Evolutionary conservation across 2,797 vertebrate genomes (phyloP).

Genomic region (Paramormyrops hopkinsi): DNA sequence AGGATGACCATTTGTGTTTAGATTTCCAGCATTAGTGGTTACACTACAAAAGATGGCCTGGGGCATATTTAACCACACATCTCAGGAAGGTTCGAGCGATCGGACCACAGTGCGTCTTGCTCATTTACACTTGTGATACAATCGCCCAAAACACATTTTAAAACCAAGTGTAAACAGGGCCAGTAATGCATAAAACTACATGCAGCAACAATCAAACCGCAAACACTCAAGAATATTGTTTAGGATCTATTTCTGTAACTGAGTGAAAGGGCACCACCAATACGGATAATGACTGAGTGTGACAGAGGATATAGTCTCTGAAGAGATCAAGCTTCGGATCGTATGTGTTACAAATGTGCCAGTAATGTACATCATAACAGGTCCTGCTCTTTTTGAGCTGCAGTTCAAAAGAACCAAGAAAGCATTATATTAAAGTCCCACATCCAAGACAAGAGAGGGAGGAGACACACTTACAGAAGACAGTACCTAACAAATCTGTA

Average conservation of each 20-base stretch:
- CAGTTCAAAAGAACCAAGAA: not conserved
- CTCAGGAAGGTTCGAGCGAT: not conserved
- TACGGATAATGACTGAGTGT: not conserved
- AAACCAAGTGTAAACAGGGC: not conserved
- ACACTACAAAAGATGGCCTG: not conserved
- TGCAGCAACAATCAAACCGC: not conserved
- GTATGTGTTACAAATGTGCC: not conserved
- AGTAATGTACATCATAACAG: not conserved
- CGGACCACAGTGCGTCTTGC: not conserved
- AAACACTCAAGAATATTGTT: not conserved
- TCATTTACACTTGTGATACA: not conserved
- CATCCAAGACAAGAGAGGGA: not conserved
- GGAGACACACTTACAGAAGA: not conserved
- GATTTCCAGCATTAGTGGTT: not conserved
- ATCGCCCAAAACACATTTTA: not conserved
- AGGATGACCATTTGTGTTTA: not conserved
- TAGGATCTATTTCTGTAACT: not conserved
- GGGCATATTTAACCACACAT: too few relatives aligned
- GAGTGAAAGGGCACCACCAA: not conserved
- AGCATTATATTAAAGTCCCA: not conserved
- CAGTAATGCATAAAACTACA: not conserved
- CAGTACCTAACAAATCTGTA: not conserved
- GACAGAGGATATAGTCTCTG: not conserved
- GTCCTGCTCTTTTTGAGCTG: not conserved
- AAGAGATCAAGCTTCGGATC: not conserved